Percentiles rank a stretch among this genome's conserved stretches.
Conservation (phyloP, 2,888 invertebrate genomes). For the Belgica antarctica region DNA sequence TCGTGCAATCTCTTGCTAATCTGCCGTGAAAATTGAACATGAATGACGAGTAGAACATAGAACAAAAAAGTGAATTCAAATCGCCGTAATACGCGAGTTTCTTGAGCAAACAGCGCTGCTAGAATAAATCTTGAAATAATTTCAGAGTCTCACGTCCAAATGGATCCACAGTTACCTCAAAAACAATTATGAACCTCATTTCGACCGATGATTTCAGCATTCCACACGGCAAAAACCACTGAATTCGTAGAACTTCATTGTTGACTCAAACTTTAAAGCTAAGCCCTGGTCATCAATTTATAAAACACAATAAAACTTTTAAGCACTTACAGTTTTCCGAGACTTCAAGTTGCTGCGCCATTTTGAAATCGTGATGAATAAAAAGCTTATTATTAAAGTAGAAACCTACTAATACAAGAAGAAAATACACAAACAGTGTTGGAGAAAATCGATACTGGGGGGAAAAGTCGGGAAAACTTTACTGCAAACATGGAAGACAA, state of each 20-base stretch:
- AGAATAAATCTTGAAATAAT: no score
- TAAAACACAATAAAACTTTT: no score
- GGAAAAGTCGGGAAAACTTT: conserved; percentile 29
- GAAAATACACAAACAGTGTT: conserved; percentile 1
- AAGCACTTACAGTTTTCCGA: no score
- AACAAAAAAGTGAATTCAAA: no score
- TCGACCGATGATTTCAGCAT: background rate
- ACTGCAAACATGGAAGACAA: background rate
- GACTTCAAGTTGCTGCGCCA: conserved; percentile 11
- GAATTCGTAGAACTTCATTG: background rate
- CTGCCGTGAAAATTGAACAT: no score
- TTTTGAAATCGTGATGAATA: conserved; percentile 2
- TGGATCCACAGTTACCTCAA: no score
- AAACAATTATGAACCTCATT: no score
- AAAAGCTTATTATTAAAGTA: background rate
- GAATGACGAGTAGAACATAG: no score
- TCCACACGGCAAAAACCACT: background rate
- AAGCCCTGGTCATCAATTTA: background rate
- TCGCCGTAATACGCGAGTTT: no score
- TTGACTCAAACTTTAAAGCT: conserved; percentile 2
- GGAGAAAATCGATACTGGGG: conserved; percentile 40
- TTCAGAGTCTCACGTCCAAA: no score
- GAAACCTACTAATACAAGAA: conserved; percentile 37
- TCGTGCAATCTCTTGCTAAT: no score
- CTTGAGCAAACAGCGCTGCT: no score